Evolutionary conservation across 2,888 invertebrate species (phyloP), one percentile per base, ranked within the genome.

Genomic region (Petrophora chlorosata): DNA sequence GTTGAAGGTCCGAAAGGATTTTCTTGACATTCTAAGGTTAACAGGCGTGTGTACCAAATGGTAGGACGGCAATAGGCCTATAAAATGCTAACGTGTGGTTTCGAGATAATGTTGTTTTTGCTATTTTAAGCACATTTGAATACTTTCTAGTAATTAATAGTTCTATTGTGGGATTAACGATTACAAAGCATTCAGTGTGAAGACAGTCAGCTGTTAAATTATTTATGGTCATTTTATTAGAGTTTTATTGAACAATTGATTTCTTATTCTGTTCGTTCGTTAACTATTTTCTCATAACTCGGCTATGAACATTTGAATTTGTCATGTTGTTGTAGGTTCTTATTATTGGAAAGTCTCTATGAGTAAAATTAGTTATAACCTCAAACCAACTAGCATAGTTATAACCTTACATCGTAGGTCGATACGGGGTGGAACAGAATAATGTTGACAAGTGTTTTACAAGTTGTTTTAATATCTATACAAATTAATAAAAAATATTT

Each of bases 11-110:
- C n/a, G 0, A 14, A 7, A 16, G 9, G 35, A 38, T 49, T 40
- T n/a, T 40, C 17, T 17, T 41, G 23, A 44, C 45, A 52, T 56
- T 49, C 41, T 43, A 25, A 53, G 47, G 50, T 50, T 51, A 43
- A 46, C 33, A 54, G 43, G 43, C 38, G 22, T 32, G 33, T 33
- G 22, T 49, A 34, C 32, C 41, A 43, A 41, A 53, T 47, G 38
- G 50, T 23, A 36, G 38, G 44, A 29, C 39, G 40, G 52, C 53
- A 45, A 50, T 52, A 52, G 52, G 19, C 16, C 39, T 40, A 48
- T 54, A 59, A 54, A 59, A 35, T 30, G 29, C 26, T 15, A 3
- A 43, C 19, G 10, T 41, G 33, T 25, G 15, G 17, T 47, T 52
- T 39, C 19, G 39, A 52, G 39, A 56, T 50, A 53, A 50, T 53